Evolutionary conservation across 2,888 invertebrate genomes (phyloP).

Genomic region (Helobdella robusta): DNA sequence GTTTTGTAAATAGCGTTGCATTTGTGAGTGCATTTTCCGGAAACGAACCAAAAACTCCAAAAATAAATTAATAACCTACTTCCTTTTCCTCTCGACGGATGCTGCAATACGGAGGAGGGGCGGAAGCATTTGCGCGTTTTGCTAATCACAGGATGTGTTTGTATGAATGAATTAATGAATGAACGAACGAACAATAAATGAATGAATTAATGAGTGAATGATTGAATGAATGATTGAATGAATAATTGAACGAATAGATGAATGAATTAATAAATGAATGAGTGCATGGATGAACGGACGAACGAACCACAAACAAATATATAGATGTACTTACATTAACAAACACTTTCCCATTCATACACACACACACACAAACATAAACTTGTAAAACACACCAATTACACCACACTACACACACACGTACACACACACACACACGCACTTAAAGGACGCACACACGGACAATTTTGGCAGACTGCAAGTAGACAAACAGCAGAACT

Average conservation of each 20-base stretch:
- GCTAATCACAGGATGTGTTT: too few species aligned
- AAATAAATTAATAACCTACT: too few species aligned
- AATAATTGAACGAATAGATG: not conserved
- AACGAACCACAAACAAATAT: not conserved
- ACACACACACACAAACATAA: not conserved
- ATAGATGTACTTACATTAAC: not conserved
- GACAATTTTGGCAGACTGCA: constrained; percentile 39
- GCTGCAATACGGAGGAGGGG: too few species aligned
- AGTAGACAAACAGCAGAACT: constrained; percentile 42
- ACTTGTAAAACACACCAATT: not conserved
- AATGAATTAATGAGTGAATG: too few species aligned
- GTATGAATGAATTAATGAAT: too few species aligned
- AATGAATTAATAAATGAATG: not conserved
- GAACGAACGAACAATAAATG: too few species aligned
- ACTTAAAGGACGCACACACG: constrained; percentile 42
- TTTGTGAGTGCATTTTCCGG: too few species aligned
- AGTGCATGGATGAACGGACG: not conserved
- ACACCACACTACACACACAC: not conserved
- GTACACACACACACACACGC: not conserved
- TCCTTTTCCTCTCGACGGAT: too few species aligned
- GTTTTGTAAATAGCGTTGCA: too few species aligned
- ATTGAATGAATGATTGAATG: too few species aligned
- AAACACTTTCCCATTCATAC: not conserved
- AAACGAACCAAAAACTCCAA: too few species aligned
- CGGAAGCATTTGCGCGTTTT: too few species aligned